Conservation (phyloP, 2,888 invertebrate species). For the Unio pictorum region DNA sequence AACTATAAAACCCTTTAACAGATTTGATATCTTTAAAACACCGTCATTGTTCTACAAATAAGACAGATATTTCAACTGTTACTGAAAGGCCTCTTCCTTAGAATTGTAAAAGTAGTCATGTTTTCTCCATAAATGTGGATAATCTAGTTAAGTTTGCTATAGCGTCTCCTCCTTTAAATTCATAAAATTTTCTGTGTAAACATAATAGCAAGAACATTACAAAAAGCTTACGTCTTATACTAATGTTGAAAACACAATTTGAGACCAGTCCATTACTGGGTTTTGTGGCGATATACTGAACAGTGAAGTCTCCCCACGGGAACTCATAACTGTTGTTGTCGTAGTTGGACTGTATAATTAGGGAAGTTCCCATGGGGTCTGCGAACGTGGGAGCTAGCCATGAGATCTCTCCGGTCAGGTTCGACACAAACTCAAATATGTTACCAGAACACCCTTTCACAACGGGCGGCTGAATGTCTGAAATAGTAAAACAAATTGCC, state of each 20-base stretch:
- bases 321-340: slow-evolving; percentile 16
- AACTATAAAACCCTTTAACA: too few relatives aligned
- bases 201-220: too few relatives aligned
- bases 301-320: slow-evolving; percentile 45
- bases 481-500: neutral
- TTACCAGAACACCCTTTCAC: slow-evolving; percentile 22
- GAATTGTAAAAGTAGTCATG: too few relatives aligned
- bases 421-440: slow-evolving; percentile 12
- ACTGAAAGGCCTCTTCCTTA: too few relatives aligned
- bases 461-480: slow-evolving; percentile 44
- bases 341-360: slow-evolving; percentile 32
- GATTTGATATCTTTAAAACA: too few relatives aligned
- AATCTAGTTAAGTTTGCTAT: too few relatives aligned
- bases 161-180: too few relatives aligned
- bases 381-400: slow-evolving; percentile 37
- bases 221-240: slow-evolving; percentile 30
- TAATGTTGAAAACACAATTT: slow-evolving; percentile 29
- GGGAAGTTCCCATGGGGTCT: slow-evolving; percentile 27
- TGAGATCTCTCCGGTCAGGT: slow-evolving; percentile 8
- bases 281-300: slow-evolving; percentile 38
- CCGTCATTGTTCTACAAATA: too few relatives aligned
- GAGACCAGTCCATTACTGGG: slow-evolving; percentile 21
- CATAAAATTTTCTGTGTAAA: too few relatives aligned
- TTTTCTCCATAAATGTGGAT: too few relatives aligned
- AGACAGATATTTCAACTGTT: too few relatives aligned